phyloP scores from a whole-genome alignment of 2,888 invertebrate genomes.

The Horisme vitalbata region DNA sequence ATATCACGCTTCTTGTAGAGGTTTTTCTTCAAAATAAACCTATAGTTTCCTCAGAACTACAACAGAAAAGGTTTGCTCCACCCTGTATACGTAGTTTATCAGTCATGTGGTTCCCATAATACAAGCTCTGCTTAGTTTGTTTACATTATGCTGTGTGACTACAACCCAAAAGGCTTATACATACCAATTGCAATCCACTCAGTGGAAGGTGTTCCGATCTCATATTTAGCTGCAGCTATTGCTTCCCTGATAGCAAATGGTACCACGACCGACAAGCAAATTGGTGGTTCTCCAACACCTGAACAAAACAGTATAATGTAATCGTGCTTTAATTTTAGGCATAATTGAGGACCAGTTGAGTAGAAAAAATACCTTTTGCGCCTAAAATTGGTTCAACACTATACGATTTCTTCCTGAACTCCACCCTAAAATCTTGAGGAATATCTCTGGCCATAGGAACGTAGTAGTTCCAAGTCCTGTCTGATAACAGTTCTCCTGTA shows the following conservation, averaged over 20 bases:
- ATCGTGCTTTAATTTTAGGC: too few relatives aligned
- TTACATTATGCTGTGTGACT: neutral
- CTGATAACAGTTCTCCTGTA: conserved; percentile 86
- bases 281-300: conserved; percentile 80
- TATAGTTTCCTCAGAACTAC: too few relatives aligned
- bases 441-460: conserved; percentile 89
- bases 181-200: conserved; percentile 84
- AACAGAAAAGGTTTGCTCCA: too few relatives aligned
- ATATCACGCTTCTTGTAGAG: too few relatives aligned
- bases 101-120: too few relatives aligned
- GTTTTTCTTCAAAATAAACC: too few relatives aligned
- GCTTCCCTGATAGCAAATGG: conserved; percentile 85
- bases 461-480: conserved; percentile 90
- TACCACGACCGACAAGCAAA: conserved; percentile 67
- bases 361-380: conserved; percentile 81
- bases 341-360: neutral
- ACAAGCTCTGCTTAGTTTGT: too few relatives aligned
- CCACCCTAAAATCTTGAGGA: conserved; percentile 87
- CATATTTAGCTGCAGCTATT: conserved; percentile 82
- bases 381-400: conserved; percentile 84
- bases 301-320: conserved; percentile 21
- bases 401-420: conserved; percentile 84
- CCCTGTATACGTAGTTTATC: too few relatives aligned
- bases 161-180: conserved; percentile 26
- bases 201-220: conserved; percentile 75